These are phyloP conservation scores for Scomber scombrus DNA, from an alignment of 2,113 vertebrate genomes.

Conservation along the genomic window DNA sequence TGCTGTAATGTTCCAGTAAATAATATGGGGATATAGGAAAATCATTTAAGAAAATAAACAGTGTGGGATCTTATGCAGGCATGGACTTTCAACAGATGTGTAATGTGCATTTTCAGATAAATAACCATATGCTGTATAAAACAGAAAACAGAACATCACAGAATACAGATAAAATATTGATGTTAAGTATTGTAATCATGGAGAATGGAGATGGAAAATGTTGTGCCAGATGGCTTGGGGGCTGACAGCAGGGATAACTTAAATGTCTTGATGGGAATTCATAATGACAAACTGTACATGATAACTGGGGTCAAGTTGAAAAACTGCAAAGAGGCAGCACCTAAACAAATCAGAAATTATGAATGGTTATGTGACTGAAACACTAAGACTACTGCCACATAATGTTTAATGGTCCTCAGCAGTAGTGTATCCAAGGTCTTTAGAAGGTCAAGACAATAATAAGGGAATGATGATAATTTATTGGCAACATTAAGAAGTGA, in stretches of 20 bases:
- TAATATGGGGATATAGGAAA: neutral
- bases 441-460: neutral
- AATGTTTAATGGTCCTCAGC: neutral
- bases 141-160: neutral
- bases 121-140: neutral
- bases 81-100: neutral
- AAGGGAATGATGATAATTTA: neutral
- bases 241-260: neutral
- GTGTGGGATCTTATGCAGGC: neutral
- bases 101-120: neutral
- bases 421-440: neutral
- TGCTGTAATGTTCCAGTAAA: slow-evolving; percentile 2
- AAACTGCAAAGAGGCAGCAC: neutral
- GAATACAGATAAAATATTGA: neutral
- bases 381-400: neutral
- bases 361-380: neutral
- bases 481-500: neutral
- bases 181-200: neutral
- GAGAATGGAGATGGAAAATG: neutral
- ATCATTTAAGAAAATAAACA: neutral
- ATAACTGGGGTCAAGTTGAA: neutral
- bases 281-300: neutral
- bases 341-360: neutral
- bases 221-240: neutral
- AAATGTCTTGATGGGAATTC: neutral